Base-by-base conservation (phyloP, 2,888 invertebrate species). In the Apodemia mormo region DNA sequence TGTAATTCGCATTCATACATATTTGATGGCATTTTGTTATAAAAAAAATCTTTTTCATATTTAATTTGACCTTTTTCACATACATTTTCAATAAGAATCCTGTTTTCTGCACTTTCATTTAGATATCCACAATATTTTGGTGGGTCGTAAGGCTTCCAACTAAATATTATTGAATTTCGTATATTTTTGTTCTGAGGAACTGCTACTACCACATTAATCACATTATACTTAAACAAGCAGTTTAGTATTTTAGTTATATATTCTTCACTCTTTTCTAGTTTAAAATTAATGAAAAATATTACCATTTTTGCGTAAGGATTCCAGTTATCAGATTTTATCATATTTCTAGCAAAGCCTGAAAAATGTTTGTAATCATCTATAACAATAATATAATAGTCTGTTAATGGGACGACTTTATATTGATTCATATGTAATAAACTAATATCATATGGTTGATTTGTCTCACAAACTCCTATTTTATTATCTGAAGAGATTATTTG, bases 1-100 rank as follows among this genome's bases (percentile, higher is more conserved):
- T 87, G 82, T 65, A 95, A 81, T 5, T 81, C 79, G 74, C 95
- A 95, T 52, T 94, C 91, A 7, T 79, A 77, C 79, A 94, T 88
- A 71, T 88, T 81, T 0, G 76, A 72, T 1, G 89, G 88, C 52
- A 91, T 68, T 77, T 79, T 85, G 45, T 80, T 65, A 22, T 79
- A 73, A 71, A 87, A 88, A 0, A 85, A 56, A n/a, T 67, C 69
- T 56, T 77, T 81, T 10, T 74, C 70, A 14, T 79, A 71, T 73
- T 82, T 85, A 0, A 88, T 58, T n/a, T 70, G 37, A 1, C 92
- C 92, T 58, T 75, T 78, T 70, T 81, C 78, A 75, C 92, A 92
- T 1, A 71, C 73, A 70, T 87, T 89, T 78, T 85, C 82, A n/a
- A 82, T 70, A 12, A 80, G 71, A n/a, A 87, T 71, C 75, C 89